Evolutionary conservation across 2,888 invertebrate species (phyloP).

Genomic region (Ditula angustiorana): DNA sequence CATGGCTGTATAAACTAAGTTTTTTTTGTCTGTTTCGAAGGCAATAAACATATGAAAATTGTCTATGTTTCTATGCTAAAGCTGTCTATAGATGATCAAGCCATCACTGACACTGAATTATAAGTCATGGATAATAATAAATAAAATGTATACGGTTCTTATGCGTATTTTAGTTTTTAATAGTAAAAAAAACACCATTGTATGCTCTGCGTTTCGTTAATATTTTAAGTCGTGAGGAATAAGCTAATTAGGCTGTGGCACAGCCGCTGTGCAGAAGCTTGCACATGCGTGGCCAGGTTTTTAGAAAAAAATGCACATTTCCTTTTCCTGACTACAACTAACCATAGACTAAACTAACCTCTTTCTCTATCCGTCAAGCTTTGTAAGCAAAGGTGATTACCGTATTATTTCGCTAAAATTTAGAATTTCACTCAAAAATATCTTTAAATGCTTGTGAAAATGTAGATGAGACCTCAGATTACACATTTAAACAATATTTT

Average conservation of each 20-base stretch:
- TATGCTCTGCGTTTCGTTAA: too few species aligned
- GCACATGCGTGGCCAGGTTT: constrained; percentile 2
- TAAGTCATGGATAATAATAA: background rate
- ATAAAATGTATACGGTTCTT: background rate
- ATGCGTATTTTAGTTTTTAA: too few species aligned
- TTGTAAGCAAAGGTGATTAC: constrained; percentile 78
- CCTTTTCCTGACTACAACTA: constrained; percentile 31
- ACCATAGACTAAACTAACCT: constrained; percentile 69
- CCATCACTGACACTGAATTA: background rate
- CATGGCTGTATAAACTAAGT: too few species aligned
- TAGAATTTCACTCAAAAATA: background rate
- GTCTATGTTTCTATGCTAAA: constrained; percentile 13
- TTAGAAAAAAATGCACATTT: constrained; percentile 2
- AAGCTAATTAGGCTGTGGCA: too few species aligned
- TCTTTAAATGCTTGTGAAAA: background rate
- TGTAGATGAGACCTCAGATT: background rate
- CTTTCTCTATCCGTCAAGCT: constrained; percentile 79
- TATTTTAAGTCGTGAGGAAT: too few species aligned
- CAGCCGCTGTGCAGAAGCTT: too few species aligned
- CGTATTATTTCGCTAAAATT: constrained; percentile 30
- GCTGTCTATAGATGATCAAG: constrained; percentile 2
- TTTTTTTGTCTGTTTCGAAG: too few species aligned
- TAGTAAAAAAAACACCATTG: too few species aligned
- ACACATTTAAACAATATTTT: constrained; percentile 7
- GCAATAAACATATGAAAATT: too few species aligned